Evolutionary conservation across 2,113 vertebrate genomes (phyloP).

Genomic region (Anguilla japonica): DNA sequence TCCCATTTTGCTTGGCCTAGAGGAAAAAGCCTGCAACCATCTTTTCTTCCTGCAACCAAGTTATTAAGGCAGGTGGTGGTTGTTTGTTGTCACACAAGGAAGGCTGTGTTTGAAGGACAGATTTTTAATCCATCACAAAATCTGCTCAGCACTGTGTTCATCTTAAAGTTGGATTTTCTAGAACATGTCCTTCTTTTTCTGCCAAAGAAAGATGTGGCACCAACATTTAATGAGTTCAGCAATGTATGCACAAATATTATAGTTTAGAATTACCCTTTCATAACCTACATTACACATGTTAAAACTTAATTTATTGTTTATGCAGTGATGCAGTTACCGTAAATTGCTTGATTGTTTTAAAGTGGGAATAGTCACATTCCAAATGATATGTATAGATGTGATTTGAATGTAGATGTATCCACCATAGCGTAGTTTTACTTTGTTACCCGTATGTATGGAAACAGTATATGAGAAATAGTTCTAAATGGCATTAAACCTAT

Average conservation of each 20-base stretch:
- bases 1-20: slow-evolving; percentile 10
- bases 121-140: not conserved
- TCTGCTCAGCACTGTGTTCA: not conserved
- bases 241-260: too few relatives aligned
- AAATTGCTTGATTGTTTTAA: too few relatives aligned
- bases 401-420: not conserved
- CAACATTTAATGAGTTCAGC: too few relatives aligned
- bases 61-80: not conserved
- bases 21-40: not conserved
- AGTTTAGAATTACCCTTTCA: too few relatives aligned
- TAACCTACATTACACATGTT: too few relatives aligned
- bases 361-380: too few relatives aligned
- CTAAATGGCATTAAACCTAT: too few relatives aligned
- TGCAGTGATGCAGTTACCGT: too few relatives aligned
- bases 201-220: not conserved
- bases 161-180: not conserved
- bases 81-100: not conserved
- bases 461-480: too few relatives aligned
- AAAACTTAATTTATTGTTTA: too few relatives aligned
- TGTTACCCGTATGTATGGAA: not conserved
- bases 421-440: not conserved
- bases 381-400: not conserved
- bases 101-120: not conserved
- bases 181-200: not conserved
- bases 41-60: not conserved